Percentiles rank a stretch among this genome's conserved stretches.
phyloP scores from a whole-genome alignment of 2,888 invertebrate species.

The Hartigia nigra region DNA sequence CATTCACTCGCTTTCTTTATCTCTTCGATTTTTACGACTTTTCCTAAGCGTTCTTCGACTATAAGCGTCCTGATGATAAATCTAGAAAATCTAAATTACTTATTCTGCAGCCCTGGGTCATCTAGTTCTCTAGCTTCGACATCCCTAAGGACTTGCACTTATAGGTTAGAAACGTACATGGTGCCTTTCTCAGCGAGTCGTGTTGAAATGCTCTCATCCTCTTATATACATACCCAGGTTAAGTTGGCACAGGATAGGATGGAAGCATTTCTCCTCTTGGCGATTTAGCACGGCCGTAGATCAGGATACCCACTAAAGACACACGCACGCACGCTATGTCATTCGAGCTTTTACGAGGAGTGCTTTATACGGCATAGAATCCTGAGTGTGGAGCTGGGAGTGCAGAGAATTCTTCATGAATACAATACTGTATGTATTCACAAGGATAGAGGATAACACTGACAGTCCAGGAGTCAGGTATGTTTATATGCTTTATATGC shows the following conservation, averaged over 20 bases:
- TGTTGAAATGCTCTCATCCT: slow-evolving; percentile 11
- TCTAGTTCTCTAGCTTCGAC: neutral
- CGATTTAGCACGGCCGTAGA: neutral
- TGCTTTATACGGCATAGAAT: neutral
- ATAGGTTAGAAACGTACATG: slow-evolving; percentile 27
- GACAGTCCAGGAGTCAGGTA: neutral
- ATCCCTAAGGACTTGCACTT: neutral
- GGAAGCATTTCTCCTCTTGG: neutral
- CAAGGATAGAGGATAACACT: neutral
- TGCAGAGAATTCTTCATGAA: neutral
- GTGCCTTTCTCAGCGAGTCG: slow-evolving; percentile 13
- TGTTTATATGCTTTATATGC: neutral
- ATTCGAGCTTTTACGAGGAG: neutral
- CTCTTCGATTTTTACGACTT: neutral
- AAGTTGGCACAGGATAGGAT: neutral
- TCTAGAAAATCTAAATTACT: neutral
- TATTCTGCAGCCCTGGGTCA: neutral
- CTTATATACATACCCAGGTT: slow-evolving; percentile 6
- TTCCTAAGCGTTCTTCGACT: neutral
- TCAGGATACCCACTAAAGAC: neutral
- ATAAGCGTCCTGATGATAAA: neutral
- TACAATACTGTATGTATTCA: neutral
- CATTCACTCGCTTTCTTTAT: neutral
- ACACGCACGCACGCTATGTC: neutral
- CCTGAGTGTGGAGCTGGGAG: neutral